Base-by-base conservation (phyloP, 2,797 vertebrate genomes). In the Notolepis coatsorum region DNA sequence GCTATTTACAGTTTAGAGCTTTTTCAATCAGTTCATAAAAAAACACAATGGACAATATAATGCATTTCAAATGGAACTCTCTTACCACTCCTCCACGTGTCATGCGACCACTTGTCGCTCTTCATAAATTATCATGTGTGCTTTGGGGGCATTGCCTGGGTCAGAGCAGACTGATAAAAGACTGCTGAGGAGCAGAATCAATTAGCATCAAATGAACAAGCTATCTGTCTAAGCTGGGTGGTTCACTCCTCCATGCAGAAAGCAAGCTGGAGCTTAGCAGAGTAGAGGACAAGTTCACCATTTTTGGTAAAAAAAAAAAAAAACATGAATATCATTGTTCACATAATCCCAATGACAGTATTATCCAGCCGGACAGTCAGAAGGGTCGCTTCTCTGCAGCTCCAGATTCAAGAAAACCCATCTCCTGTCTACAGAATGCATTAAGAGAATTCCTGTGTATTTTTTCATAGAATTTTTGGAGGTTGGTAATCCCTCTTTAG, bases 331-430 rank as follows among this genome's bases (percentile, higher is more conserved):
- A 68, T 61, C 3, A 73, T 84, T 58, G 85, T 79, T 77, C 72
- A 75, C 64, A 56, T 74, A 54, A 48, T 68, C 65, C 79, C 68
- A 84, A 85, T 82, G 42, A 91, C 86, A 91, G 90, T 79, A 83
- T 67, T 69, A 78, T 71, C 25, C 84, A 88, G 88, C 83, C 85
- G 84, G 88, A 85, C 83, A 84, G 77, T 73, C 80, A 43, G 68
- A 80, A 68, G 49, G 28, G 68, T 79, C 61, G 57, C 75, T 73
- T 80, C 62, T 73, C 77, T 75, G 54, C 13, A 70, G 73, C 66
- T 75, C 71, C 53, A n/a, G 67, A 55, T 75, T 72, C 65, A 73
- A 82, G 61, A 82, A 86, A 84, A 51, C 56, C 63, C 66, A 65
- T 57, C 65, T 61, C 61, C 66, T 47, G 71, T 51, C 38, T 64